Evolutionary conservation across 2,888 invertebrate genomes (phyloP), one percentile per base, ranked within the genome.

Genomic region (Trilocha varians): DNA sequence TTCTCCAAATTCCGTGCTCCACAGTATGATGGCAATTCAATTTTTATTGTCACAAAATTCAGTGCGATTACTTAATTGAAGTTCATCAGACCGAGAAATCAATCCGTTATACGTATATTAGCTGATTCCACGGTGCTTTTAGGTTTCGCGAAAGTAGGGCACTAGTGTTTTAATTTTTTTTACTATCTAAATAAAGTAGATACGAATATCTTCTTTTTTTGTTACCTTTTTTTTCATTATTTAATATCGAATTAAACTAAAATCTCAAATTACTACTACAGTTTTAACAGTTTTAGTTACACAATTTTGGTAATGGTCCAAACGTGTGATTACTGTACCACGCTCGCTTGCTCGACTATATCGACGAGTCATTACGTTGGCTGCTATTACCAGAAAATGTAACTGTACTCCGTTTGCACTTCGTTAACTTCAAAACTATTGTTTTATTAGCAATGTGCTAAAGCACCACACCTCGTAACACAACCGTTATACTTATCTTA

Each of bases 381-480:
- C 53, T 58, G 62, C 53, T 56, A 64, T 62, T 4, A 25, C 65
- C 63, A 62, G 64, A 65, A 62, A 67, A 71, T 58, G 50, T 77
- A 82, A 83, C 83, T 74, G 82, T 82, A 72, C 45, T 59, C 47
- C 59, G 66, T 80, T 78, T 70, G 69, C 79, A 77, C 78, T 72
- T 69, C 65, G 78, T 62, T 77, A 73, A 50, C 57, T 77, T 67
- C 58, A 60, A 57, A 54, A 55, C 69, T 60, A 57, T 68, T 73
- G 66, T 70, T 66, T 52, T 53, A 48, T 34, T 41, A 44, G 32
- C 44, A 36, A 41, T 37, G 43, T 39, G 41, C 48, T 44, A 38
- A 32, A 11, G 25, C 11, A 25, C n/a, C 25, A 25, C 25, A 25
- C 25, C 11, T 25, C 11, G 25, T 25, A 3, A 25, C 8, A 25